Evolutionary conservation across 2,113 vertebrate species (phyloP).

Genomic region (Passer montanus): DNA sequence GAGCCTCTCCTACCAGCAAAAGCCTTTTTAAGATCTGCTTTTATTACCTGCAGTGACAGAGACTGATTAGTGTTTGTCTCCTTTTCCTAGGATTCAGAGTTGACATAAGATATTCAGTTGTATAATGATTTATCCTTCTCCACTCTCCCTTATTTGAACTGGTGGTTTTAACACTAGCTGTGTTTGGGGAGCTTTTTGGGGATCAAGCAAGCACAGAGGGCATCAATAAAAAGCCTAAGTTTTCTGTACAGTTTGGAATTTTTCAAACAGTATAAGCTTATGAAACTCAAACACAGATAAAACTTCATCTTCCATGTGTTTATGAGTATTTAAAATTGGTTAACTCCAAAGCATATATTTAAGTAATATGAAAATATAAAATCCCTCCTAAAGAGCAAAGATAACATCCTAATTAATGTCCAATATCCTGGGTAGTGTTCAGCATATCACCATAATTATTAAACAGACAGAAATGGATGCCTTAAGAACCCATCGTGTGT

Average conservation of each 20-base stretch:
- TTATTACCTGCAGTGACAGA: not conserved
- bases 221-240: not conserved
- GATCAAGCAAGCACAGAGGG: not conserved
- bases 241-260: not conserved
- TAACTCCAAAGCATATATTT: not conserved
- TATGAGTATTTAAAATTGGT: not conserved
- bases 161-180: not conserved
- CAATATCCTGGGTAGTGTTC: constrained; percentile 6
- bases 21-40: not conserved
- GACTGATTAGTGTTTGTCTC: not conserved
- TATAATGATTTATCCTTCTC: not conserved
- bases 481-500: not conserved
- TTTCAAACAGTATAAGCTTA: not conserved
- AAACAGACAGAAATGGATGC: constrained; percentile 13
- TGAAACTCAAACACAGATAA: not conserved
- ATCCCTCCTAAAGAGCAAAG: not conserved
- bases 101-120: not conserved
- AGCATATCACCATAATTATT: constrained; percentile 21
- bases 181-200: not conserved
- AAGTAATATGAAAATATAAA: constrained; percentile 7
- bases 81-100: not conserved
- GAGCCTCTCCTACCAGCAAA: not conserved
- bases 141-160: not conserved
- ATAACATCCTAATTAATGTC: constrained; percentile 24
- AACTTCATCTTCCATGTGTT: not conserved